phyloP scores from a whole-genome alignment of 2,888 invertebrate species.

The Gandaritis pyraliata region DNA sequence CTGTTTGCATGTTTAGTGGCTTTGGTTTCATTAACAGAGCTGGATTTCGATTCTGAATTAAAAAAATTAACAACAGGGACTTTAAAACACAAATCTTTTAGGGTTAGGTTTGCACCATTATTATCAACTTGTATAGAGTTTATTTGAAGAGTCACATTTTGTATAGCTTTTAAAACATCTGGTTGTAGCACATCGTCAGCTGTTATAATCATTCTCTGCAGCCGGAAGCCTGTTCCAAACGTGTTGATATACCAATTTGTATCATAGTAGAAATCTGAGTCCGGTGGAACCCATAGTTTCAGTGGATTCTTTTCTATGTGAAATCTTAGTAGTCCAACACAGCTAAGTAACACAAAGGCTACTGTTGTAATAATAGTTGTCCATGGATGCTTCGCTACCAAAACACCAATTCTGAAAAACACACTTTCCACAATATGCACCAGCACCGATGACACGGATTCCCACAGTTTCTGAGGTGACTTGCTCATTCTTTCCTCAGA shows the following conservation, averaged over 20 bases:
- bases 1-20: conserved; percentile 42
- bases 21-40: conserved; percentile 51
- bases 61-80: conserved; percentile 75
- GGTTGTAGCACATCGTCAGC: conserved; percentile 88
- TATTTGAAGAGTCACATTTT: conserved; percentile 80
- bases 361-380: conserved; percentile 84
- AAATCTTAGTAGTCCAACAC: conserved; percentile 86
- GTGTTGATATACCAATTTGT: conserved; percentile 89
- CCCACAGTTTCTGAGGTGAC: conserved; percentile 75
- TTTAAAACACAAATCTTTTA: conserved; percentile 74
- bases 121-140: conserved; percentile 64
- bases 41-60: conserved; percentile 51
- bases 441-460: conserved; percentile 68
- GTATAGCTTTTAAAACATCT: conserved; percentile 78
- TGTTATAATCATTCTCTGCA: conserved; percentile 86
- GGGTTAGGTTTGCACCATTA: conserved; percentile 53
- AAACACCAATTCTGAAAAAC: conserved; percentile 85
- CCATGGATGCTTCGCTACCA: conserved; percentile 85
- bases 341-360: conserved; percentile 82
- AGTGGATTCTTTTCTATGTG: conserved; percentile 90
- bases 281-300: conserved; percentile 90
- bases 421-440: conserved; percentile 73
- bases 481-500: conserved; percentile 61
- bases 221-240: conserved; percentile 86
- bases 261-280: conserved; percentile 87